These are phyloP conservation scores for Tympanuchus pallidicinctus DNA, from an alignment of 2,113 vertebrate species.

Conservation along the genomic window DNA sequence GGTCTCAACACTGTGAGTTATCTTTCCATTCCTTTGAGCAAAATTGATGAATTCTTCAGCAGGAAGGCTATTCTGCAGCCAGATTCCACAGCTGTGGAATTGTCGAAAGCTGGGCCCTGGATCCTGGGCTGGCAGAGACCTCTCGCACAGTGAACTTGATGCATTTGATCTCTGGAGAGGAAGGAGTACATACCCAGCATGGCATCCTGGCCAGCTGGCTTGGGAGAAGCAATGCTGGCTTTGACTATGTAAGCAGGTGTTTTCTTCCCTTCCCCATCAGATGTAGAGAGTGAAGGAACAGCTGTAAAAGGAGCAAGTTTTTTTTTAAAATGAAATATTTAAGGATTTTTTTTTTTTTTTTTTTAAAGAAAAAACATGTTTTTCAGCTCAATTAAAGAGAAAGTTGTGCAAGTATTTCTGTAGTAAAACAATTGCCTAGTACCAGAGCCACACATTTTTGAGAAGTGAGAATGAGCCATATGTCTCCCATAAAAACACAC, in stretches of 20 bases:
- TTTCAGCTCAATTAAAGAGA: constrained; percentile 11
- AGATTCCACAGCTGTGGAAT: constrained; percentile 65
- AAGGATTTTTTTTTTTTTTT: not conserved
- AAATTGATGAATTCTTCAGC: constrained; percentile 45
- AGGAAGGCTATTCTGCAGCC: constrained; percentile 37
- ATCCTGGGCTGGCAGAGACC: constrained; percentile 46
- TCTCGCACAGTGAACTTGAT: constrained; percentile 10
- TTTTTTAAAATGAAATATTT: not conserved
- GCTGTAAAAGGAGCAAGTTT: constrained; percentile 60
- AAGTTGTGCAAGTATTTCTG: constrained; percentile 2
- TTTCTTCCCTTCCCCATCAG: constrained; percentile 49
- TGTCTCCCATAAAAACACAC: constrained; percentile 57
- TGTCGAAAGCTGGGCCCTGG: constrained; percentile 43
- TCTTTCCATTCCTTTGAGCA: constrained; percentile 21
- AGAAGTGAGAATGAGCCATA: constrained; percentile 58
- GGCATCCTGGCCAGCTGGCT: constrained; percentile 66
- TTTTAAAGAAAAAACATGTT: not conserved
- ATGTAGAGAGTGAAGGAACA: constrained; percentile 55
- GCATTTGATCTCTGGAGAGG: constrained; percentile 60
- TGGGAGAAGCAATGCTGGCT: constrained; percentile 61
- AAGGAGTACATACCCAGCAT: constrained; percentile 25
- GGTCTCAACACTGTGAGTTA: not conserved
- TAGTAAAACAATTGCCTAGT: constrained; percentile 54
- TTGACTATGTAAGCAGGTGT: constrained; percentile 66
- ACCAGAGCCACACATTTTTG: constrained; percentile 25